These are phyloP conservation scores for Enteromius viviparus DNA, from an alignment of 2,797 vertebrate species.

Conservation along the genomic window DNA sequence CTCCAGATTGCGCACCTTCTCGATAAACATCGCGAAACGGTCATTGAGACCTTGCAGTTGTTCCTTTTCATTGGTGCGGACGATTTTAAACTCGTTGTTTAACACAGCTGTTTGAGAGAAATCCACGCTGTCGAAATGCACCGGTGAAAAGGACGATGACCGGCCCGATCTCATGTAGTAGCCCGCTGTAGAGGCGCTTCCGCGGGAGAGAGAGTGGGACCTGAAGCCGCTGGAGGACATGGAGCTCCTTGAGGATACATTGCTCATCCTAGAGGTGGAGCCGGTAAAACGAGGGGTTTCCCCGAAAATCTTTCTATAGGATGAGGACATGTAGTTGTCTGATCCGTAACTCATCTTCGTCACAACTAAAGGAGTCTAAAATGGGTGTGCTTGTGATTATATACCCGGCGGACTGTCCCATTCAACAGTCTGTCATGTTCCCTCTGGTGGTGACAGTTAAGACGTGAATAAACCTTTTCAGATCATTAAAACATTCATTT, in stretches of 20 bases:
- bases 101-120: conserved; percentile 73
- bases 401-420: conserved; percentile 64
- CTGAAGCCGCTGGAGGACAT: conserved; percentile 66
- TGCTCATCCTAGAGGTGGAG: conserved; percentile 71
- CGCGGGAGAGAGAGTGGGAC: conserved; percentile 65
- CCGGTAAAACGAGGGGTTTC: conserved; percentile 74
- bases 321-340: conserved; percentile 80
- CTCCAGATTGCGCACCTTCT: conserved; percentile 81
- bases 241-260: conserved; percentile 58
- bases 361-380: conserved; percentile 50
- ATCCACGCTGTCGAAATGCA: conserved; percentile 68
- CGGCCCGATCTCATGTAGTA: conserved; percentile 63
- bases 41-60: conserved; percentile 85
- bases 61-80: conserved; percentile 80
- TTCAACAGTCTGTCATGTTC: conserved; percentile 42
- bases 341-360: conserved; percentile 81
- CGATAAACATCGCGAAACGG: conserved; percentile 83
- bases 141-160: conserved; percentile 65
- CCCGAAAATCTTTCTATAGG: conserved; percentile 84
- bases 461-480: not conserved
- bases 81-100: conserved; percentile 76
- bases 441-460: conserved; percentile 25
- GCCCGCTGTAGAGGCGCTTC: conserved; percentile 62
- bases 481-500: not conserved
- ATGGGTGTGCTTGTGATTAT: conserved; percentile 66